Percentiles rank a stretch among this genome's conserved stretches.
Conservation (phyloP, 30 jellyfish, hydroid and myxozoan species). For the Sanderia malayensis region DNA sequence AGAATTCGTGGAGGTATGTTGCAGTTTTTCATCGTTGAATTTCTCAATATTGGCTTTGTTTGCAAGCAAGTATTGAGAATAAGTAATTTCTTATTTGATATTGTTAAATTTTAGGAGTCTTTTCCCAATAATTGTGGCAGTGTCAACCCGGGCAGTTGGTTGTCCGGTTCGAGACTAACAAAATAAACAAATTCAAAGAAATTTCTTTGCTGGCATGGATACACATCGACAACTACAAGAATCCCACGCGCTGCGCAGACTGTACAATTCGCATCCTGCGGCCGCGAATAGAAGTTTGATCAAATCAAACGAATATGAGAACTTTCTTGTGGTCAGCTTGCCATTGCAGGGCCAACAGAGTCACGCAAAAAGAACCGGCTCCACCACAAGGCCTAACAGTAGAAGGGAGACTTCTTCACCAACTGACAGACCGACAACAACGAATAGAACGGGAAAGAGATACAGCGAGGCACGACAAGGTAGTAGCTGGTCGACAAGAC, state of each 20-base stretch:
- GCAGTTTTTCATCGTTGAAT: too few relatives aligned
- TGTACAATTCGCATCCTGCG: slow-evolving; percentile 41
- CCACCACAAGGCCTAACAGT: neutral
- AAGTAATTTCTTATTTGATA: too few relatives aligned
- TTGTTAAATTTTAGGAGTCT: too few relatives aligned
- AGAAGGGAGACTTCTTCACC: neutral
- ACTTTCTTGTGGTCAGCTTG: too few relatives aligned
- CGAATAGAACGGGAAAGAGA: neutral
- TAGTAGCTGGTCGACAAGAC: neutral
- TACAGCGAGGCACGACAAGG: neutral
- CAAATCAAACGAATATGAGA: neutral
- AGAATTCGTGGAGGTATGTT: too few relatives aligned
- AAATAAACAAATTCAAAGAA: too few relatives aligned
- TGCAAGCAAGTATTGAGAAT: too few relatives aligned
- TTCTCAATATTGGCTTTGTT: too few relatives aligned
- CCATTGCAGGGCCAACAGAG: neutral
- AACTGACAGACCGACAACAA: neutral
- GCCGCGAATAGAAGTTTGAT: slow-evolving; percentile 7
- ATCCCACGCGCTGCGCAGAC: slow-evolving; percentile 34
- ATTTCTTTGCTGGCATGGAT: slow-evolving; percentile 7
- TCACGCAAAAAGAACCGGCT: too few relatives aligned
- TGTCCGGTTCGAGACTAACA: too few relatives aligned
- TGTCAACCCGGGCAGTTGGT: too few relatives aligned
- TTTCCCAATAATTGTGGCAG: too few relatives aligned
- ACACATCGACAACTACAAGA: neutral